Conservation (phyloP, 2,888 invertebrate genomes). For the Anagyrus pseudococci region DNA sequence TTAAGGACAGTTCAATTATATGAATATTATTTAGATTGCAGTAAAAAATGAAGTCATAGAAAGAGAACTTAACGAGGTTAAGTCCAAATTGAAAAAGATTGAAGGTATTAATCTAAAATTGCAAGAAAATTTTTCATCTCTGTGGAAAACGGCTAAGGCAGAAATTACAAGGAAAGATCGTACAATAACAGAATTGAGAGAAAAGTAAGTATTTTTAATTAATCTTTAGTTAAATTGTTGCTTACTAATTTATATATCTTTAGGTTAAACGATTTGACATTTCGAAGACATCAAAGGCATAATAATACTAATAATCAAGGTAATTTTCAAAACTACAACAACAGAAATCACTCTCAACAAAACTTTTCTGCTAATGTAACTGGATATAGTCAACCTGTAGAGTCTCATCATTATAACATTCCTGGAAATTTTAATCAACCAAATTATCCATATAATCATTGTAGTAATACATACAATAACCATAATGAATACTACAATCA, state of each 20-base stretch:
- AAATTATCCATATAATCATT: too few species aligned
- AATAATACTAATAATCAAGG: not conserved
- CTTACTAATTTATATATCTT: constrained; percentile 14
- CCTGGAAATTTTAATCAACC: too few species aligned
- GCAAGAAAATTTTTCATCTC: constrained; percentile 61
- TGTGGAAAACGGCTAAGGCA: constrained; percentile 63
- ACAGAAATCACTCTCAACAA: not conserved
- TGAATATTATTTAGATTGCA: too few species aligned
- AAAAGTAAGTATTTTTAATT: constrained; percentile 48
- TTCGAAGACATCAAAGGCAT: constrained; percentile 45
- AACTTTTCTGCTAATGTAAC: not conserved
- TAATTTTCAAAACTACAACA: not conserved
- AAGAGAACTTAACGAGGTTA: constrained; percentile 40
- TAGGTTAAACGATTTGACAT: constrained; percentile 56
- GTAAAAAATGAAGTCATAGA: constrained; percentile 5
- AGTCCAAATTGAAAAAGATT: constrained; percentile 43
- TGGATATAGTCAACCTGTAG: not conserved
- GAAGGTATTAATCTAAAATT: constrained; percentile 55
- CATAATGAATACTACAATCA: too few species aligned
- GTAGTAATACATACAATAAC: too few species aligned
- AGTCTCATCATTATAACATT: not conserved
- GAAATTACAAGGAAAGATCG: constrained; percentile 64
- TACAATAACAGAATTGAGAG: constrained; percentile 60
- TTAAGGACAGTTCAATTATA: too few species aligned
- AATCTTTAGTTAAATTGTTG: not conserved